A percentile compares a stretch with the other conserved stretches of the same genome.
Evolutionary conservation across 2,113 vertebrate genomes (phyloP).

Genomic region (Zapus hudsonius): DNA sequence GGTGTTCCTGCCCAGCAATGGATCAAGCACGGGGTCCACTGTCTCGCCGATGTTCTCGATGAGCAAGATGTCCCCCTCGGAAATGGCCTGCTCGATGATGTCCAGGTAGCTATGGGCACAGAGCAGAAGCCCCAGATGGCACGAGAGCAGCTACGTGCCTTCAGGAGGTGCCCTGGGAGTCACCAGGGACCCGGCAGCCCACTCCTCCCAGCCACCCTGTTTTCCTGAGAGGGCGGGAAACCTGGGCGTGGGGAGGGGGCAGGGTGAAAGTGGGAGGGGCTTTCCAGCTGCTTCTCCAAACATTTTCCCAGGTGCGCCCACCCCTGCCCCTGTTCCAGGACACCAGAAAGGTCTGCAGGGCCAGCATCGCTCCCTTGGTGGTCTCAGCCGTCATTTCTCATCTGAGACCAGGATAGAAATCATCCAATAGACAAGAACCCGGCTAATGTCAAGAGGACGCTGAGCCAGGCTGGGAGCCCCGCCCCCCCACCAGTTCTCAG

Average conservation of each 20-base stretch:
- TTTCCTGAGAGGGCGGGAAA: not conserved
- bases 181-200: rapidly evolving
- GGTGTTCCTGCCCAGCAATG: conserved; percentile 85
- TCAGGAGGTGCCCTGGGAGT: rapidly evolving
- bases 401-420: rapidly evolving
- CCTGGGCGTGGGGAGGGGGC: rapidly evolving
- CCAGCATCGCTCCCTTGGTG: rapidly evolving
- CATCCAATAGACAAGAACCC: rapidly evolving
- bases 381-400: rapidly evolving
- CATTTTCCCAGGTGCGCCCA: rapidly evolving
- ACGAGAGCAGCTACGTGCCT: not conserved
- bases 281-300: rapidly evolving
- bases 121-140: not conserved
- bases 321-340: not conserved
- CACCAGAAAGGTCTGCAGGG: rapidly evolving
- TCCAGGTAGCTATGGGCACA: conserved; percentile 84
- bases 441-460: too few species aligned
- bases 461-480: too few species aligned
- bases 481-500: rapidly evolving
- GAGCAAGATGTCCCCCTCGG: conserved; percentile 82
- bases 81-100: conserved; percentile 83
- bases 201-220: not conserved
- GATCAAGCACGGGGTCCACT: conserved; percentile 86
- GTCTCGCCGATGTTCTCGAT: conserved; percentile 85
- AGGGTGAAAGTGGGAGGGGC: not conserved